These are phyloP conservation scores for Conchocele bisecta DNA, from an alignment of 2,888 invertebrate genomes.

Conservation along the genomic window DNA sequence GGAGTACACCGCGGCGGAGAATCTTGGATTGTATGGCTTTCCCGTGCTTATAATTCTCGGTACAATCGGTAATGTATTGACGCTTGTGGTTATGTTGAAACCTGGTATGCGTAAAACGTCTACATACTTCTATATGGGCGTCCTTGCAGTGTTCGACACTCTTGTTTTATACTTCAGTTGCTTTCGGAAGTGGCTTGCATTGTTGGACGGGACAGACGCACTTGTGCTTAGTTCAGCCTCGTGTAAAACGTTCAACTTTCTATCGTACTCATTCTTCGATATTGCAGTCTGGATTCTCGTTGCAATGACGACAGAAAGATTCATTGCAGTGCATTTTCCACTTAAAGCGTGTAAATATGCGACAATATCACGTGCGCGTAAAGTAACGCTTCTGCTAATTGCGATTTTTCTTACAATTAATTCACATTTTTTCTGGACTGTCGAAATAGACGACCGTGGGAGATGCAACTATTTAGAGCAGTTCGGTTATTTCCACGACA, in stretches of 20 bases:
- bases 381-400: slow-evolving; percentile 47
- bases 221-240: slow-evolving; percentile 43
- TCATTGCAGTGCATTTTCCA: slow-evolving; percentile 72
- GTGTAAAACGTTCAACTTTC: slow-evolving; percentile 63
- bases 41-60: slow-evolving; percentile 68
- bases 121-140: slow-evolving; percentile 72
- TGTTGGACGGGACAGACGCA: slow-evolving; percentile 56
- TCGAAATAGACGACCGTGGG: slow-evolving; percentile 49
- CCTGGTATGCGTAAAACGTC: slow-evolving; percentile 64
- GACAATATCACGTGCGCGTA: slow-evolving; percentile 63
- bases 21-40: slow-evolving; percentile 64
- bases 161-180: slow-evolving; percentile 67
- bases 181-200: slow-evolving; percentile 67
- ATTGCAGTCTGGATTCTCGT: slow-evolving; percentile 75
- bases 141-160: slow-evolving; percentile 68
- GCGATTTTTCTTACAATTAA: slow-evolving; percentile 59
- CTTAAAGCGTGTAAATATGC: slow-evolving; percentile 64
- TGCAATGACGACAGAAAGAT: slow-evolving; percentile 76
- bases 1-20: slow-evolving; percentile 56
- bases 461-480: slow-evolving; percentile 56
- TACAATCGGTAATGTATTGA: slow-evolving; percentile 70
- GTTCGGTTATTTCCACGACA: slow-evolving; percentile 62
- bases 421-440: slow-evolving; percentile 69
- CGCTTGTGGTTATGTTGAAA: slow-evolving; percentile 68
- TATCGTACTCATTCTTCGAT: slow-evolving; percentile 68